A percentile compares a stretch with the other conserved stretches of the same genome.
phyloP scores from a whole-genome alignment of 2,888 invertebrate species.

The Dasypolia templi region DNA sequence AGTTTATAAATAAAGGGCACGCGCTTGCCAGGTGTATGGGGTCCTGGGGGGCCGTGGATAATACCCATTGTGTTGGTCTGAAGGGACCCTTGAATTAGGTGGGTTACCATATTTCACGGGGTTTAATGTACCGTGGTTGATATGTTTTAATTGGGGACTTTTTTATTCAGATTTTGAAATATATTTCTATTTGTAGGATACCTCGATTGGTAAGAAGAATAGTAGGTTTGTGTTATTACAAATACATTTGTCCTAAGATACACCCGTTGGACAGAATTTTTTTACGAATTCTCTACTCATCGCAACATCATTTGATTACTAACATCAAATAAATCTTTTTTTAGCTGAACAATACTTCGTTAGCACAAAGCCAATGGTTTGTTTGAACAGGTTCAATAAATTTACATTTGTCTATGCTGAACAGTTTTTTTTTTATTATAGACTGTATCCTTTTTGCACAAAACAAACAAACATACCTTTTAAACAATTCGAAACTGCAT shows the following conservation, averaged over 20 bases:
- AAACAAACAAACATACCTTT: constrained; percentile 39
- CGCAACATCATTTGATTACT: too few species aligned
- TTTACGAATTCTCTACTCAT: background rate
- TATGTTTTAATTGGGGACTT: constrained; percentile 36
- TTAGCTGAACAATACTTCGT: background rate
- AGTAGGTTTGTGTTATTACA: background rate
- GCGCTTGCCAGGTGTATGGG: constrained; percentile 76
- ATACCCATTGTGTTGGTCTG: constrained; percentile 57
- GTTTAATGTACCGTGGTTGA: constrained; percentile 57
- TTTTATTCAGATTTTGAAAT: constrained; percentile 13
- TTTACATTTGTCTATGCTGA: constrained; percentile 9
- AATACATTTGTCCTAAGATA: background rate
- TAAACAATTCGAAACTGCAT: constrained; percentile 13
- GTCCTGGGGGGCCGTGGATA: constrained; percentile 28
- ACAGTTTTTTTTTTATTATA: background rate
- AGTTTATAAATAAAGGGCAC: constrained; percentile 70
- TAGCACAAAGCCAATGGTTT: background rate
- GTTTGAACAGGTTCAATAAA: too few species aligned
- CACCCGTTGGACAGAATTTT: background rate
- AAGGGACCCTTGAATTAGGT: constrained; percentile 56
- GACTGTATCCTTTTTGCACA: constrained; percentile 8
- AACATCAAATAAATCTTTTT: background rate
- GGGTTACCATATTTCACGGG: constrained; percentile 51
- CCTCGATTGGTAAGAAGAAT: background rate
- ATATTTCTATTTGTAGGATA: background rate